Evolutionary conservation across 2,113 vertebrate genomes (phyloP), one percentile per base, ranked within the genome.

Genomic region (Malurus cyaneus): DNA sequence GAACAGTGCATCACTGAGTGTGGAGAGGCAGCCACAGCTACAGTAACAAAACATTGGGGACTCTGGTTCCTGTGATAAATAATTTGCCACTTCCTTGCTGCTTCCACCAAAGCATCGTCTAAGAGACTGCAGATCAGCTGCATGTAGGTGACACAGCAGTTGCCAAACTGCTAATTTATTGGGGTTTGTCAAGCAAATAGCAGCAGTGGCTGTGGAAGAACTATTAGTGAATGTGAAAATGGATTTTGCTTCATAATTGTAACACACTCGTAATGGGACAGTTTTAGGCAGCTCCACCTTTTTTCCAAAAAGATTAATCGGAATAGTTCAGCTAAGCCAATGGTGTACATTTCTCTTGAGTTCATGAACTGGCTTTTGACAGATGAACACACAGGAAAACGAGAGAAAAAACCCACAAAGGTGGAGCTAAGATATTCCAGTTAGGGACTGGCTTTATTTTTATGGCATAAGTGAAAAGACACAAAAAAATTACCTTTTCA

Each of bases 401-500:
- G 5, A 24, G 8, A 2, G 1, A 6, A 28, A 34, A 62, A 71
- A 41, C 0, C 29, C 50, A 76, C 41, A 42, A 73, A 82, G 71
- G 18, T 62, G 65, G 60, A 83, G 46, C 60, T 78, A 78, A 72
- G 76, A 74, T 53, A 83, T 49, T 10, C 64, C 73, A 84, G 46
- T 85, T 85, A 93, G 44, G 39, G 17, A 71, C 18, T 86, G 25
- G n/a, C 14, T 92, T 91, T 86, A 78, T 91, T 91, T 92, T 95
- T 72, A 81, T 39, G 71, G 32, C 70, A 32, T 67, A 81, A 91
- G 62, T 64, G 62, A 91, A 91, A 67, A 83, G 34, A 86, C 79
- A 93, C 46, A 26, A 82, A 60, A 88, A 83, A 52, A 46, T 23
- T 3, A 94, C 85, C 91, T 94, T 95, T 94, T 91, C 65, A 86